Evolutionary conservation across 2,113 vertebrate species (phyloP), one percentile per base, ranked within the genome.

Genomic region (Nerophis ophidion): DNA sequence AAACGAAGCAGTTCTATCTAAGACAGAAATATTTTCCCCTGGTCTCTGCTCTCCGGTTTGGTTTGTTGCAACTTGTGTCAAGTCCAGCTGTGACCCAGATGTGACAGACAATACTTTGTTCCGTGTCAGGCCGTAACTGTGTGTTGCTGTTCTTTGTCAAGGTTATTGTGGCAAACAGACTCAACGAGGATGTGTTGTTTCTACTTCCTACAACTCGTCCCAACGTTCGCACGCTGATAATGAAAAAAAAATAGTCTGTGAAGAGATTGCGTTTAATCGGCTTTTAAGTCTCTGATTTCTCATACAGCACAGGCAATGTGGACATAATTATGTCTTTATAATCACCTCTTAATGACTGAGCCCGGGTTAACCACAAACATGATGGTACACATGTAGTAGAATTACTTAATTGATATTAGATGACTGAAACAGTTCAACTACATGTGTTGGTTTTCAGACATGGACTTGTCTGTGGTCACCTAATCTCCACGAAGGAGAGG

Each of bases 141-240:
- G 57, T 52, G 63, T 70, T 78, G 74, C 78, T 47, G 74, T 61
- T 64, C 44, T 0, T 35, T 33, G 70, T 78, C 83, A 85, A 83
- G 83, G 81, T 66, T 62, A 48, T 59, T 6, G 54, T 44, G 61
- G 45, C 61, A 4, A 67, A 54, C 72, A 83, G 83, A 83, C 83
- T 73, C 75, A 76, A 80, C 79, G 19, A 51, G 63, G 48, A 66
- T 56, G 16, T 63, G 63, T 60, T 70, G 63, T 76, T 59, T 49
- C 9, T 36, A 36, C 7, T 36, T 76, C 62, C 48, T 35, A 60
- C 49, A 75, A 70, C 70, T 53, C 33, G 61, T 35, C 44, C 17
- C 15, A 15, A 17, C 1, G 8, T 74, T 74, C 70, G 47, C 63
- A 48, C 48, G 55, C 49, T 70, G 71, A 65, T 76, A 72, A 53